A percentile compares a stretch with the other conserved stretches of the same genome.
phyloP scores from a whole-genome alignment of 2,113 vertebrate genomes.

The Gallinago media region DNA sequence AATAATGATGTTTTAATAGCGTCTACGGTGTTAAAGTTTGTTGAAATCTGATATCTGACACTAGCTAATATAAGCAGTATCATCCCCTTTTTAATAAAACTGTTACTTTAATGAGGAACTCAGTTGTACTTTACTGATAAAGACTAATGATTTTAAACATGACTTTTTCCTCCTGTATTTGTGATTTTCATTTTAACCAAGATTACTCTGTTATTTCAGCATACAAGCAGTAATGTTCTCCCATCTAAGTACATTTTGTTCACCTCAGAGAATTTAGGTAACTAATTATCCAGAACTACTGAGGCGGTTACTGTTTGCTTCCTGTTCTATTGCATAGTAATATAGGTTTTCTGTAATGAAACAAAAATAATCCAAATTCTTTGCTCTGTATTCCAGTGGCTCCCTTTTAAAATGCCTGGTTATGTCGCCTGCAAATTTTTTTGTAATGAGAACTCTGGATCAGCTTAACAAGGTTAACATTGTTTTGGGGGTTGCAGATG shows the following conservation, averaged over 20 bases:
- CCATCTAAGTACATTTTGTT: slow-evolving; percentile 74
- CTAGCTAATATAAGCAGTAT: slow-evolving; percentile 78
- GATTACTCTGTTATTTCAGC: slow-evolving; percentile 74
- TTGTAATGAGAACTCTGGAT: slow-evolving; percentile 78
- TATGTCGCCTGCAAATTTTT: slow-evolving; percentile 74
- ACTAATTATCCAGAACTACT: slow-evolving; percentile 80
- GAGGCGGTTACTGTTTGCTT: slow-evolving; percentile 74
- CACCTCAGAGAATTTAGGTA: slow-evolving; percentile 79
- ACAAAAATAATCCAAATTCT: slow-evolving; percentile 78
- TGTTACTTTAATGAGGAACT: slow-evolving; percentile 79
- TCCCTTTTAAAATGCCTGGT: slow-evolving; percentile 65
- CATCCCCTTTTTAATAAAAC: slow-evolving; percentile 80
- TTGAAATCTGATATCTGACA: slow-evolving; percentile 81
- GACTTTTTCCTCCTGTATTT: slow-evolving; percentile 74
- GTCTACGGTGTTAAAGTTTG: slow-evolving; percentile 76
- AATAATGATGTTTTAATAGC: slow-evolving; percentile 87
- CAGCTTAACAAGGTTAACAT: slow-evolving; percentile 82
- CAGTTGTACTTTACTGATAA: slow-evolving; percentile 79
- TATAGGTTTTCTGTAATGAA: slow-evolving; percentile 74
- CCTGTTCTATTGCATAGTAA: slow-evolving; percentile 71
- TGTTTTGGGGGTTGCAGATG: slow-evolving; percentile 84
- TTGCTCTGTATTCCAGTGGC: slow-evolving; percentile 68
- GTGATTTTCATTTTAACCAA: slow-evolving; percentile 77
- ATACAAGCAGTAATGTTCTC: slow-evolving; percentile 69
- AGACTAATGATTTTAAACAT: slow-evolving; percentile 79